Base-by-base conservation (phyloP, 2,888 invertebrate species). In the Cordylochernes scorpioides region DNA sequence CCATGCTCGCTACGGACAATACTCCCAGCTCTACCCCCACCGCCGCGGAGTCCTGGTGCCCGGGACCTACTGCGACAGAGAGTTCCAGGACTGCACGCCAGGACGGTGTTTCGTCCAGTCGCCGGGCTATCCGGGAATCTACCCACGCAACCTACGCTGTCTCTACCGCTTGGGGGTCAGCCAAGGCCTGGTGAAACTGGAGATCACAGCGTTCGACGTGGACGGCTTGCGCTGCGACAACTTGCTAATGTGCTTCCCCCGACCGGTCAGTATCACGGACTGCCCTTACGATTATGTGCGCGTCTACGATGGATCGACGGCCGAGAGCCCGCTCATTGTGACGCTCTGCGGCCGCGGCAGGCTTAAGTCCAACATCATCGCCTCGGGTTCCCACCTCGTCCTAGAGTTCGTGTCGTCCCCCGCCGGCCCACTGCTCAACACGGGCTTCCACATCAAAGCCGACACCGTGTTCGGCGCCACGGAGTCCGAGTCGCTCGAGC, bases 21-120 rank as follows among this genome's bases (percentile, higher is more conserved):
- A 82, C 60, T 80, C 82, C 24, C 80, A 82, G 51, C 61, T 82
- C 14, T 82, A 82, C 53, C 82, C 82, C 2, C 80, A 80, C 50
- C 62, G 82, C 40, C 62, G 82, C 40, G 82, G 82, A 2, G 75
- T 78, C 54, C 65, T 80, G 29, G 74, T 78, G 2, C 77, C 73
- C 3, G 71, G 72, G 64, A 75, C 74, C 26, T 78, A 78, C 28
- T 36, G 36, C 8, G 33, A 36, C n/a, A 28, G 36, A 24, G 18
- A 25, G 3, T 36, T 33, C 10, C 31, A 36, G 10, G 80, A 82
- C 49, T 71, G 74, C 57, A 69, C 68, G 12, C 63, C 82, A 16
- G 80, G 82, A 53, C 80, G 80, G 4, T 84, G 84, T 56, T 82
- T 78, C 54, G 80, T 84, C 3, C 82, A 84, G 54, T 78, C 77